Conservation (phyloP, 2,888 invertebrate species). For the Dichetophora obliterata region DNA sequence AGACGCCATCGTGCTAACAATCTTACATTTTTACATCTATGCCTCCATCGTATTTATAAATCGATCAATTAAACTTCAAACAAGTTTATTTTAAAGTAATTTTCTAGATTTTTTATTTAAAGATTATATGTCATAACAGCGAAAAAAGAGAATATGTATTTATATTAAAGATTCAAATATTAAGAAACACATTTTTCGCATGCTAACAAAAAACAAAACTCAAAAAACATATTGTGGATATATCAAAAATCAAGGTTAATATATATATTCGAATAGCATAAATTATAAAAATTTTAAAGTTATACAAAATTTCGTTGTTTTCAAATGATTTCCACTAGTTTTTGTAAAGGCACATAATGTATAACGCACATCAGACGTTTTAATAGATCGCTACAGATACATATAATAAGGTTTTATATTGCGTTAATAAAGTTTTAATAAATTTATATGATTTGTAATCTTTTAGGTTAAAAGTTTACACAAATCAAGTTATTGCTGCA, state of each 20-base stretch:
- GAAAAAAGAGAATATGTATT: not conserved
- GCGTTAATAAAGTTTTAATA: slow-evolving; percentile 11
- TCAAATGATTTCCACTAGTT: not conserved
- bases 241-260: slow-evolving; percentile 2
- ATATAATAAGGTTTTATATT: not conserved
- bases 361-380: slow-evolving; percentile 8
- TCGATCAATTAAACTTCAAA: not conserved
- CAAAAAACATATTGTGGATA: not conserved
- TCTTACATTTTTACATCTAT: too few species aligned
- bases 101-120: slow-evolving; percentile 19
- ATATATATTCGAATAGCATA: not conserved
- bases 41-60: too few species aligned
- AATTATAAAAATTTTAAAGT: not conserved
- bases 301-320: not conserved
- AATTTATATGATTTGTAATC: not conserved
- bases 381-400: not conserved
- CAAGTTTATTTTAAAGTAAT: not conserved
- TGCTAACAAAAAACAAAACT: too few species aligned
- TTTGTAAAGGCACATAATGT: slow-evolving; percentile 26
- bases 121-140: not conserved
- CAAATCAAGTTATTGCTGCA: too few species aligned
- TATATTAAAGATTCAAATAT: not conserved
- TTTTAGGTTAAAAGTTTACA: too few species aligned
- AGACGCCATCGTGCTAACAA: too few species aligned
- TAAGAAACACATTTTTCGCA: too few species aligned